Evolutionary conservation across 2,888 invertebrate species (phyloP).

Genomic region (Crematogaster levior): DNA sequence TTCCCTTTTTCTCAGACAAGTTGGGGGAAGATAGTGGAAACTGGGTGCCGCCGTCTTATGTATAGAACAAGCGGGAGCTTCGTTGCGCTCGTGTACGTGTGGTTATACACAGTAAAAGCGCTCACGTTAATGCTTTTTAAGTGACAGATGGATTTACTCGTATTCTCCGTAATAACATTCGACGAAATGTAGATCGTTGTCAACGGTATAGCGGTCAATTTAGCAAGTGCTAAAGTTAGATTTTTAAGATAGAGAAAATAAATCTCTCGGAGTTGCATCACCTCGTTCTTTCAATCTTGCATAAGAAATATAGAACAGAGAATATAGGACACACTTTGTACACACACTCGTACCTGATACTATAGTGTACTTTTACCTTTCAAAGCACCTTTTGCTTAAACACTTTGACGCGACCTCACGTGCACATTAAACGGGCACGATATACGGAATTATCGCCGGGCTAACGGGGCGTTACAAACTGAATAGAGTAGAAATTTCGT

Average conservation of each 20-base stretch:
- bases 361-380: conserved; percentile 32
- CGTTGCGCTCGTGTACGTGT: conserved; percentile 24
- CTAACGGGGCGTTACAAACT: conserved; percentile 48
- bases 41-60: conserved; percentile 39
- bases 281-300: conserved; percentile 5
- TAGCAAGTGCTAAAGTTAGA: neutral
- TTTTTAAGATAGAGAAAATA: conserved; percentile 1
- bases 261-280: neutral
- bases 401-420: conserved; percentile 39
- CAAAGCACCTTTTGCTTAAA: conserved; percentile 28
- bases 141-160: conserved; percentile 37
- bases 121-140: conserved; percentile 23
- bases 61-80: conserved; percentile 44
- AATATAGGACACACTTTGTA: conserved; percentile 19
- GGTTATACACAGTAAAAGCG: conserved; percentile 22
- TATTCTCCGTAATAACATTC: conserved; percentile 8
- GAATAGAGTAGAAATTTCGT: conserved; percentile 46
- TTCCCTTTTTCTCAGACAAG: conserved; percentile 68
- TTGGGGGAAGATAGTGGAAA: conserved; percentile 39
- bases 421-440: conserved; percentile 40
- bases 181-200: neutral
- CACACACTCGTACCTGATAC: neutral
- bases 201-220: neutral
- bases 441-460: conserved; percentile 38
- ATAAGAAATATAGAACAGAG: neutral